phyloP scores from a whole-genome alignment of 2,113 vertebrate species.

The Nycticryphes semicollaris region DNA sequence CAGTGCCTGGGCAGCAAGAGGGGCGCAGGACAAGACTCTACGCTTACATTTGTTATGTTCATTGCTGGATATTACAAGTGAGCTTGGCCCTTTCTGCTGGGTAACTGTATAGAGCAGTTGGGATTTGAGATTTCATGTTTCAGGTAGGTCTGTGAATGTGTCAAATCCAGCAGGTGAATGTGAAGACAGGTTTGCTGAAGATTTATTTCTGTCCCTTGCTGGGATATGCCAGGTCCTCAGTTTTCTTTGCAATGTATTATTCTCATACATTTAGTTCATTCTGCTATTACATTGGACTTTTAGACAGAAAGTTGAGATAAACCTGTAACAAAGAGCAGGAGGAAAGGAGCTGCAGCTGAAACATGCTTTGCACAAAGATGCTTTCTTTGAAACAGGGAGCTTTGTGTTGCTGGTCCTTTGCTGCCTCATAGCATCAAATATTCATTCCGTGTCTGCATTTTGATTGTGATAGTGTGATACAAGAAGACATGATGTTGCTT shows the following conservation, averaged over 20 bases:
- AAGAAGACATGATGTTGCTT: background rate
- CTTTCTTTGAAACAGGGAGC: background rate
- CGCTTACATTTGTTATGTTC: background rate
- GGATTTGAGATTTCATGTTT: background rate
- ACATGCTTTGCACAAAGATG: background rate
- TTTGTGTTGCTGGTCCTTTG: background rate
- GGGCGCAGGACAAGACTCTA: too few relatives aligned
- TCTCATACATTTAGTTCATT: background rate
- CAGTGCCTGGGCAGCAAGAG: background rate
- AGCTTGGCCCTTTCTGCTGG: background rate
- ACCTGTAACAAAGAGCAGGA: background rate
- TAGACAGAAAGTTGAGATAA: background rate
- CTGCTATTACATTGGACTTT: background rate
- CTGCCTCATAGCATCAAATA: conserved; percentile 46
- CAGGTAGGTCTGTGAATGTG: background rate
- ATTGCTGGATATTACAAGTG: background rate
- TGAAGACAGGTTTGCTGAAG: background rate
- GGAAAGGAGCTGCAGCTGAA: background rate
- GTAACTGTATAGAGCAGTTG: background rate
- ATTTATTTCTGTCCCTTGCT: too few relatives aligned
- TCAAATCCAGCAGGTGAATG: background rate
- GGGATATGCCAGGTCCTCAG: background rate
- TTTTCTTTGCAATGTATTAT: background rate
- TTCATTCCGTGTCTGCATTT: background rate
- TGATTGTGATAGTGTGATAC: background rate